Evolutionary conservation across 2,888 invertebrate species (phyloP).

Genomic region (Drosophila anceps): DNA sequence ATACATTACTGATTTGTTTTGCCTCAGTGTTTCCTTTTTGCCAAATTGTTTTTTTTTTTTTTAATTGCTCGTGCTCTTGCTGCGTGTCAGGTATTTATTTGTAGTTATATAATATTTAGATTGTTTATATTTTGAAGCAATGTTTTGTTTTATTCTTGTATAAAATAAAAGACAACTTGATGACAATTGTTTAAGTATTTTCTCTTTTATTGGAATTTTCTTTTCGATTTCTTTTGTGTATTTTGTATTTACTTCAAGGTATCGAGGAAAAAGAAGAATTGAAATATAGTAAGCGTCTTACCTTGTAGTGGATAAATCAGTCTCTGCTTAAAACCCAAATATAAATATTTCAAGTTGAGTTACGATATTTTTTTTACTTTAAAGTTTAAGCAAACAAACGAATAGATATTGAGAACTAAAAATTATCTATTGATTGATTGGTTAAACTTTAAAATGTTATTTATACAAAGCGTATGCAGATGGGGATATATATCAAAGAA

Average conservation of each 20-base stretch:
- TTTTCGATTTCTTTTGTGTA: constrained; percentile 55
- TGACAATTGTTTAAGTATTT: constrained; percentile 80
- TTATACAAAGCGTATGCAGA: constrained; percentile 11
- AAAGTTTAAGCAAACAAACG: constrained; percentile 20
- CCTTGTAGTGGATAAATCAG: constrained; percentile 66
- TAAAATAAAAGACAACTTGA: constrained; percentile 82
- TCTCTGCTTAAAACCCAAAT: constrained; percentile 65
- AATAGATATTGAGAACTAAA: constrained; percentile 1
- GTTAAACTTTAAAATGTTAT: constrained; percentile 9
- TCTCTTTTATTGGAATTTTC: constrained; percentile 73
- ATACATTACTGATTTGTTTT: constrained; percentile 38
- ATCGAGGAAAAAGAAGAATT: constrained; percentile 60
- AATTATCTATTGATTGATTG: constrained; percentile 9
- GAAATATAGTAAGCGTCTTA: constrained; percentile 57
- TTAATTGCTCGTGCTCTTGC: constrained; percentile 19
- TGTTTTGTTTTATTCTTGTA: constrained; percentile 55
- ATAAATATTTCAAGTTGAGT: constrained; percentile 31
- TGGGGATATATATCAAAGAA: constrained; percentile 18
- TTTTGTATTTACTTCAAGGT: constrained; percentile 59
- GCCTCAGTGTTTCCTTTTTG: constrained; percentile 29
- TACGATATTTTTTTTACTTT: constrained; percentile 11
- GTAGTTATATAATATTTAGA: constrained; percentile 17
- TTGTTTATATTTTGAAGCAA: constrained; percentile 32
- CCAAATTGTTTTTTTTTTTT: constrained; percentile 29
- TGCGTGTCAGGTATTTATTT: constrained; percentile 34